These are phyloP conservation scores for Hymenopus coronatus DNA, from an alignment of 2,888 invertebrate genomes.

Conservation along the genomic window DNA sequence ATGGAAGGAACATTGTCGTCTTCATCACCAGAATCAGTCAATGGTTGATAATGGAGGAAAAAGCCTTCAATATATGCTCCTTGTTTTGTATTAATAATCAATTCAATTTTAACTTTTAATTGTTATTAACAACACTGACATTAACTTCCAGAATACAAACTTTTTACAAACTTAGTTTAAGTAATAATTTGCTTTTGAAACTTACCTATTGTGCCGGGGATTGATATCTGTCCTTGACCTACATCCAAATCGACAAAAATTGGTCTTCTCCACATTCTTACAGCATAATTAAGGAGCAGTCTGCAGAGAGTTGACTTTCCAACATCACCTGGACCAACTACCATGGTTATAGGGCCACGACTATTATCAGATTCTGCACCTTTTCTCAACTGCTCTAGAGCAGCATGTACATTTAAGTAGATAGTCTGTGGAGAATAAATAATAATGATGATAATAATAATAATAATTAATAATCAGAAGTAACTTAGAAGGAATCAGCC, in stretches of 20 bases:
- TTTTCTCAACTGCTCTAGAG: constrained; percentile 83
- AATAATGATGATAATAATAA: neutral
- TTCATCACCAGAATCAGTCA: no score
- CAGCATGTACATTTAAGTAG: constrained; percentile 94
- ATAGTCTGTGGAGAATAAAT: constrained; percentile 54
- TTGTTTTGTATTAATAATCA: no score
- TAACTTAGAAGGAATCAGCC: no score
- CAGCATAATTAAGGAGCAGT: constrained; percentile 91
- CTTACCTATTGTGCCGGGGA: constrained; percentile 85
- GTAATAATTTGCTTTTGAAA: neutral
- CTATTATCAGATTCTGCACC: constrained; percentile 72
- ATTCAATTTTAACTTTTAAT: no score
- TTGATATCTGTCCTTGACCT: constrained; percentile 88
- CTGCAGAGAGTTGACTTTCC: constrained; percentile 92
- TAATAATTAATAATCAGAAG: no score
- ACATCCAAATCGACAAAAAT: constrained; percentile 94
- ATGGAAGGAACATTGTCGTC: no score
- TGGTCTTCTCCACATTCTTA: constrained; percentile 82
- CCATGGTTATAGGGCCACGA: constrained; percentile 81
- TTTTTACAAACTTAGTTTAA: no score
- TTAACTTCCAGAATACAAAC: no score
- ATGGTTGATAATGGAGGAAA: no score
- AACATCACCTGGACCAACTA: constrained; percentile 93
- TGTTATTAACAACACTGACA: no score
- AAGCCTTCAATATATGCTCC: no score